Conservation (phyloP, 2,797 vertebrate genomes). For the Distichodus sexfasciatus region DNA sequence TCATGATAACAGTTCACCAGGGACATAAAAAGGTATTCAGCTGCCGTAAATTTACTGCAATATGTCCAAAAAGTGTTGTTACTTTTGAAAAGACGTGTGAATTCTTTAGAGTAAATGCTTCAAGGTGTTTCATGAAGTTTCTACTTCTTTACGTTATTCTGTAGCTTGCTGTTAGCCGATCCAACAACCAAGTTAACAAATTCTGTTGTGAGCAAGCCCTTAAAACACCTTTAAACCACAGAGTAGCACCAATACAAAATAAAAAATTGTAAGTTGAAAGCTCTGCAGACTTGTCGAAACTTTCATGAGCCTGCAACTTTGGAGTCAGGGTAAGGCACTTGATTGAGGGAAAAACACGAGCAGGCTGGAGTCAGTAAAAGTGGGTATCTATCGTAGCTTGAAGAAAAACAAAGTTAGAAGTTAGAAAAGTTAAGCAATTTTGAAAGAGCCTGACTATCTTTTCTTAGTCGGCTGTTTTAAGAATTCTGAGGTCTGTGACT, state of each 20-base stretch:
- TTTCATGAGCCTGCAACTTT: not conserved
- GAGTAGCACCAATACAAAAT: conserved; percentile 10
- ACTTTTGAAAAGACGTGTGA: not conserved
- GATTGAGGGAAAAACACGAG: conserved; percentile 47
- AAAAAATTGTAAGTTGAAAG: not conserved
- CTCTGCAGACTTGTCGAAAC: not conserved
- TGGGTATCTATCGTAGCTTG: not conserved
- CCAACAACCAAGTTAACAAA: not conserved
- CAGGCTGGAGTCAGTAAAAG: conserved; percentile 7
- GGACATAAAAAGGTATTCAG: conserved; percentile 27
- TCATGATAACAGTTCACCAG: not conserved
- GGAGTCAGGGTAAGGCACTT: conserved; percentile 72
- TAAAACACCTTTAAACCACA: not conserved
- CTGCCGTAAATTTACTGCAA: conserved; percentile 37
- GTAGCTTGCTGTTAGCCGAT: not conserved
- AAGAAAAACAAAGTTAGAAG: too few relatives aligned
- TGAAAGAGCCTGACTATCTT: too few relatives aligned
- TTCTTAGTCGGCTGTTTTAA: too few relatives aligned
- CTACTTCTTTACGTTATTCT: too few relatives aligned
- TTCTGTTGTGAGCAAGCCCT: not conserved
- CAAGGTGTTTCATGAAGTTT: not conserved
- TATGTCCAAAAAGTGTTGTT: not conserved
- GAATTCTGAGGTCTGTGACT: too few relatives aligned
- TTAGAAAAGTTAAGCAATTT: too few relatives aligned
- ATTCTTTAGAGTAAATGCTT: not conserved